phyloP scores from a whole-genome alignment of 2,797 vertebrate species.

The Myioborus miniatus region DNA sequence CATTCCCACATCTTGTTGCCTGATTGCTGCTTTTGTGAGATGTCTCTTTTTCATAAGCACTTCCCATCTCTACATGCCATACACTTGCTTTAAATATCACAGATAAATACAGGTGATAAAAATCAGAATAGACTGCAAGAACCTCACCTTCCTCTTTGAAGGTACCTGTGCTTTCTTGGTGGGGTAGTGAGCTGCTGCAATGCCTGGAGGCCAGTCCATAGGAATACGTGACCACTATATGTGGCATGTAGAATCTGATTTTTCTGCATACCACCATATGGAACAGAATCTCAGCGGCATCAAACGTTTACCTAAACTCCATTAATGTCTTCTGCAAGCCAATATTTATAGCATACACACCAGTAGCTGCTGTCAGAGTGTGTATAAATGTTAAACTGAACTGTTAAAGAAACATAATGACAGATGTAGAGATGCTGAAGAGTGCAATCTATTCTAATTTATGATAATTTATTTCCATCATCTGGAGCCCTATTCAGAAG shows the following conservation, averaged over 20 bases:
- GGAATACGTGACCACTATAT: neutral
- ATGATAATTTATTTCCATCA: constrained; percentile 74
- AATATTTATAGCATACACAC: constrained; percentile 74
- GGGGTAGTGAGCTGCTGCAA: neutral
- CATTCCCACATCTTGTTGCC: neutral
- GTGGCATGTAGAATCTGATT: neutral
- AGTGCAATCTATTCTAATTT: constrained; percentile 74
- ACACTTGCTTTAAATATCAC: rapidly evolving
- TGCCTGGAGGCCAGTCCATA: neutral
- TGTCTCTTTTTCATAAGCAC: neutral
- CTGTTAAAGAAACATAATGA: constrained; percentile 74
- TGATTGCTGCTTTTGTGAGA: neutral
- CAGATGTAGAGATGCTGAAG: constrained; percentile 74
- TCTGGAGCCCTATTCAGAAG: constrained; percentile 69
- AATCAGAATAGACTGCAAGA: neutral
- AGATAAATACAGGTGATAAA: neutral
- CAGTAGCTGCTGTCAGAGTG: constrained; percentile 70
- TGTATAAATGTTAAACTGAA: constrained; percentile 73
- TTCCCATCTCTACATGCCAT: neutral
- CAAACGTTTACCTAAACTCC: constrained; percentile 71
- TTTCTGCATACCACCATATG: constrained; percentile 25
- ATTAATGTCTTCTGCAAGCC: constrained; percentile 71
- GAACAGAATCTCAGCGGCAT: constrained; percentile 57
- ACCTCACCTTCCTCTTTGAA: neutral
- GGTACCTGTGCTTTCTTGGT: neutral